phyloP scores from a whole-genome alignment of 2,113 vertebrate species.

The Bothrops jararaca region DNA sequence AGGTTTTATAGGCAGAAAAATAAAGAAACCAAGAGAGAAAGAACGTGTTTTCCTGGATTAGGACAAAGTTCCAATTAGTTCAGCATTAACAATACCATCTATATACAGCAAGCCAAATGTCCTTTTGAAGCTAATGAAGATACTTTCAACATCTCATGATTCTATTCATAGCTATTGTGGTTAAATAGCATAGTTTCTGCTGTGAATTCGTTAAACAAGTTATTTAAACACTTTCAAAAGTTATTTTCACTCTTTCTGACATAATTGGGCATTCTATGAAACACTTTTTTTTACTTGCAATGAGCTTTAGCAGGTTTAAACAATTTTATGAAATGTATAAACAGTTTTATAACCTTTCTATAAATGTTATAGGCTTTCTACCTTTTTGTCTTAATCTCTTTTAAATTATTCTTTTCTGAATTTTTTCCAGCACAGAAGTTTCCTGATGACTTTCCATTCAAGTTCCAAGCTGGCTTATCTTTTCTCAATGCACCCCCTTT shows the following conservation, averaged over 20 bases:
- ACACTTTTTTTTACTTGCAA: background rate
- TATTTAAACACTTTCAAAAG: background rate
- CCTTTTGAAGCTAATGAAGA: background rate
- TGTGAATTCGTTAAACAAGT: background rate
- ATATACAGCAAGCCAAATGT: background rate
- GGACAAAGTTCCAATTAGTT: background rate
- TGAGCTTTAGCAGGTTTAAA: background rate
- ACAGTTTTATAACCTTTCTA: background rate
- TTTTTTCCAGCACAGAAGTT: background rate
- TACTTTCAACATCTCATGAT: background rate
- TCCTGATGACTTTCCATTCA: background rate
- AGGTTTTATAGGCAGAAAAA: background rate
- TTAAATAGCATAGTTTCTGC: background rate
- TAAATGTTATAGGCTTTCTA: background rate
- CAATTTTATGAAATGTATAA: background rate
- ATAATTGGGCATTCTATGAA: background rate
- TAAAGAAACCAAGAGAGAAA: background rate
- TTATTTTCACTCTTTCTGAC: background rate
- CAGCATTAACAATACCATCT: background rate
- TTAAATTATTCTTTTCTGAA: background rate
- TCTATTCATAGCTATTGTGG: background rate
- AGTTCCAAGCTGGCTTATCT: background rate
- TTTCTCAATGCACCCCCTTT: background rate
- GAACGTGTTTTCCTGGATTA: background rate
- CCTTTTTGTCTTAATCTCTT: background rate